These are phyloP conservation scores for Origma solitaria DNA, from an alignment of 2,113 vertebrate genomes.

Conservation along the genomic window DNA sequence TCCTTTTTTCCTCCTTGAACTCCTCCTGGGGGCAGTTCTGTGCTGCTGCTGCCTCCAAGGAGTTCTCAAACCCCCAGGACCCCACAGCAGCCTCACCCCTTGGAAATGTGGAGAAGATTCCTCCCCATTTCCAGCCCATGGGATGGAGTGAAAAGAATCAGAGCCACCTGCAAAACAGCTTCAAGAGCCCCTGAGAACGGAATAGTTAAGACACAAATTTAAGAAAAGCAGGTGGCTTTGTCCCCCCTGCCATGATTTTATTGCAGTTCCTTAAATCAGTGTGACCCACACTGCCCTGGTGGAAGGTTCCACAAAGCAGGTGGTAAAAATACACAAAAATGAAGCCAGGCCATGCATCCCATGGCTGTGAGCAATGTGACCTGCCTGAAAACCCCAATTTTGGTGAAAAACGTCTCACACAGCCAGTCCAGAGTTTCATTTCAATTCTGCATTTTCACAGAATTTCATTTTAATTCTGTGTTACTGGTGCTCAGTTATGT, in stretches of 20 bases:
- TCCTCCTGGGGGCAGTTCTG: too few relatives aligned
- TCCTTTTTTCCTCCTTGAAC: neutral
- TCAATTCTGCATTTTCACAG: too few relatives aligned
- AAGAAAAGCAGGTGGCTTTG: neutral
- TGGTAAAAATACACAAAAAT: neutral
- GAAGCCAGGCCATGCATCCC: neutral
- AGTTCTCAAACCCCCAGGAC: neutral
- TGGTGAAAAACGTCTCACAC: neutral
- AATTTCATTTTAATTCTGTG: neutral
- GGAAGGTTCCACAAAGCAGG: neutral
- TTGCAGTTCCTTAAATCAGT: neutral
- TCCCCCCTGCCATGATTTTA: neutral
- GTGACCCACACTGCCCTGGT: neutral
- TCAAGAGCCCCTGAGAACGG: neutral
- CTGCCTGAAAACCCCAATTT: neutral
- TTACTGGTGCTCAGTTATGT: accelerated
- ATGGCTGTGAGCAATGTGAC: accelerated
- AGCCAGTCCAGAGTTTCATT: neutral
- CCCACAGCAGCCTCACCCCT: neutral
- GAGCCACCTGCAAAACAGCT: neutral
- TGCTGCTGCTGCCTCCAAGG: neutral
- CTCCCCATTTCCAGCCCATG: neutral
- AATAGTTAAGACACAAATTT: neutral
- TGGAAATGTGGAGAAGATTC: neutral
- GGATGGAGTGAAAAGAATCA: neutral